Conservation (phyloP, 1,140 invertebrate genomes). For the Euura saliciscinereae region DNA sequence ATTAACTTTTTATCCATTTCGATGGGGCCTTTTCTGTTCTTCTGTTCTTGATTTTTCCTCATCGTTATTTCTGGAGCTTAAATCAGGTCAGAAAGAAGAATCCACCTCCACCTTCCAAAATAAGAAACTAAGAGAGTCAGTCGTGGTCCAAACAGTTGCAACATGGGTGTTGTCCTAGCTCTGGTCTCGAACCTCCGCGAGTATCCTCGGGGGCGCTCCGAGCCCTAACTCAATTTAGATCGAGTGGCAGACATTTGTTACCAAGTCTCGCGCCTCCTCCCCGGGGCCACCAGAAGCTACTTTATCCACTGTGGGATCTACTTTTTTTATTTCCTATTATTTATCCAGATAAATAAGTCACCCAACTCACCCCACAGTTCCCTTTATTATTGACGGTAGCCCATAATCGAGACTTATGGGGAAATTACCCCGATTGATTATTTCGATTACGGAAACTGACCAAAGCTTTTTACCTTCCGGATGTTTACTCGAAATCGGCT, state of each 20-base stretch:
- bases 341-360: conserved; percentile 59
- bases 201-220: conserved; percentile 5
- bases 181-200: conserved; percentile 33
- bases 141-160: conserved; percentile 33
- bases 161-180: conserved; percentile 51
- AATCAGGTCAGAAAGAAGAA: conserved; percentile 59
- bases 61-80: conserved; percentile 56
- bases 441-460: not conserved
- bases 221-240: conserved; percentile 60
- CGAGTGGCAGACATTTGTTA: conserved; percentile 59
- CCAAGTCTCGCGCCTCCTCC: conserved; percentile 35
- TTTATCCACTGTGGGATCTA: not conserved
- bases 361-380: conserved; percentile 8
- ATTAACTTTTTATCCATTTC: too few relatives aligned
- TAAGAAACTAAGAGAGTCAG: not conserved
- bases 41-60: conserved; percentile 24
- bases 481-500: too few relatives aligned
- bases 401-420: conserved; percentile 24
- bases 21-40: too few relatives aligned
- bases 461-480: not conserved
- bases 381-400: conserved; percentile 30
- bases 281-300: conserved; percentile 14
- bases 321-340: conserved; percentile 49
- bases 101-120: conserved; percentile 43
- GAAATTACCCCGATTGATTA: conserved; percentile 23